Percentiles rank a stretch among this genome's conserved stretches.
Evolutionary conservation across 1,140 invertebrate genomes (phyloP).

Genomic region (Drosophila azteca): DNA sequence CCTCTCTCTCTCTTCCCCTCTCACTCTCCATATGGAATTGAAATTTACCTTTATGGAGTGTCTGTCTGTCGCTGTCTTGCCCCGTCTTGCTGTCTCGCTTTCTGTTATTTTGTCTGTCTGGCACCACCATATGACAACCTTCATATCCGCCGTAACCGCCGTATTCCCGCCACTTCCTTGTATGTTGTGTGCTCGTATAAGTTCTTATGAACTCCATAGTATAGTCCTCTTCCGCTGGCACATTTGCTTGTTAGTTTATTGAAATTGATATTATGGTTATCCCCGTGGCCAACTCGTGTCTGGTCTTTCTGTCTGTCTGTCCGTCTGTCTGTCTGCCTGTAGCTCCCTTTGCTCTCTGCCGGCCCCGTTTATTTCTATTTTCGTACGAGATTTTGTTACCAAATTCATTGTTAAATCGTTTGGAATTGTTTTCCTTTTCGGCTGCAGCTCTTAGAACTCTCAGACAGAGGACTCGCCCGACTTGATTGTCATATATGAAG

Average conservation of each 20-base stretch:
- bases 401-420: conserved; percentile 80
- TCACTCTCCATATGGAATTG: conserved; percentile 27
- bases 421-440: conserved; percentile 51
- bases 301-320: conserved; percentile 6
- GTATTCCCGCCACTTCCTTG: conserved; percentile 14
- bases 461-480: conserved; percentile 15
- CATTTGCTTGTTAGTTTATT: conserved; percentile 80
- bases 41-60: conserved; percentile 68
- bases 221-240: conserved; percentile 35
- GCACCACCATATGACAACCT: conserved; percentile 43
- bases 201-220: conserved; percentile 33
- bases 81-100: neutral
- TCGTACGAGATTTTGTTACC: conserved; percentile 65
- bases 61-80: conserved; percentile 17
- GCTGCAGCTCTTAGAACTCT: neutral
- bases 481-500: conserved; percentile 55
- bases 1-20: conserved; percentile 11
- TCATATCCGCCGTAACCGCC: conserved; percentile 22
- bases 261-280: conserved; percentile 78
- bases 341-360: conserved; percentile 7
- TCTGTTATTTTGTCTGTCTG: conserved; percentile 9
- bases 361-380: conserved; percentile 55
- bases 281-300: neutral
- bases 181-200: conserved; percentile 31
- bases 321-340: conserved; percentile 7